Evolutionary conservation across 2,797 vertebrate genomes (phyloP).

Genomic region (Cuculus canorus): DNA sequence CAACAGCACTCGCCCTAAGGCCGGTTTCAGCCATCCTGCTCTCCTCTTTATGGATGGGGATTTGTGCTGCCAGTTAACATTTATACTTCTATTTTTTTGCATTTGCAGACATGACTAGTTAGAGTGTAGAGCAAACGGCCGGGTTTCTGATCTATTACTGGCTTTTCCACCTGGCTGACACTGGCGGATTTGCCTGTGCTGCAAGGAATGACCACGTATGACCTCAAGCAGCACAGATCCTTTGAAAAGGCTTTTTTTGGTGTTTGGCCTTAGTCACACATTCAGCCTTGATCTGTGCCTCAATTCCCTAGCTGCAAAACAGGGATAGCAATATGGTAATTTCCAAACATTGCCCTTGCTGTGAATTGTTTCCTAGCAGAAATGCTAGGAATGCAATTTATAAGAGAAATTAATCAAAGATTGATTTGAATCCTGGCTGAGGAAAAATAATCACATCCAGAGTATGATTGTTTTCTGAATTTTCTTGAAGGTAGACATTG

Average conservation of each 20-base stretch:
- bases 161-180: not conserved
- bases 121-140: not conserved
- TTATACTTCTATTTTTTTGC: not conserved
- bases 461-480: conserved; percentile 29
- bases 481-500: conserved; percentile 35
- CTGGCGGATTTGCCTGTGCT: not conserved
- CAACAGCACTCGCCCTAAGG: not conserved
- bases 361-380: conserved; percentile 24
- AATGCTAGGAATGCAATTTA: conserved; percentile 38
- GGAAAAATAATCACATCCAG: conserved; percentile 29
- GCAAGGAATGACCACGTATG: not conserved
- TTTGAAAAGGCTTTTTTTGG: not conserved
- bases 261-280: not conserved
- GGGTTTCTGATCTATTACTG: not conserved
- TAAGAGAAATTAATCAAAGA: conserved; percentile 52
- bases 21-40: not conserved
- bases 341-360: not conserved
- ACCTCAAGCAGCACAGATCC: not conserved
- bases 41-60: not conserved
- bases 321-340: not conserved
- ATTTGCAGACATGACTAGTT: not conserved
- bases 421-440: conserved; percentile 11
- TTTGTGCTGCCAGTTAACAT: not conserved
- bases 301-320: not conserved
- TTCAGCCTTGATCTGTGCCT: not conserved